Percentiles rank a stretch among this genome's conserved stretches.
Evolutionary conservation across 2,888 invertebrate genomes (phyloP).

Genomic region (Yponomeuta cagnagella): DNA sequence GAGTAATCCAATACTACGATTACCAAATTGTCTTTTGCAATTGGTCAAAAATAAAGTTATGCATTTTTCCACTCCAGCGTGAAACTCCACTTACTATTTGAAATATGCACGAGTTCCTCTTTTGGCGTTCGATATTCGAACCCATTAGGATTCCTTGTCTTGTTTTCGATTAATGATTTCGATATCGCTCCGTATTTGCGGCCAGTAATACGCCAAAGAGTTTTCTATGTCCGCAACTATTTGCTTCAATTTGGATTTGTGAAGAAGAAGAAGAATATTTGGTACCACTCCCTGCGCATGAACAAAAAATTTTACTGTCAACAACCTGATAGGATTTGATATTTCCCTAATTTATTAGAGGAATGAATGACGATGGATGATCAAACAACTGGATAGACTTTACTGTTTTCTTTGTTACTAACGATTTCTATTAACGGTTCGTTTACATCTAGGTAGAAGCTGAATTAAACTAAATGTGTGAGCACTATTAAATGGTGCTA

Average conservation of each 20-base stretch:
- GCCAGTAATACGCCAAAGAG: constrained; percentile 18
- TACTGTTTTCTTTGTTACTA: too few species aligned
- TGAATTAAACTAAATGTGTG: too few species aligned
- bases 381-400: too few species aligned
- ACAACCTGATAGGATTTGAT: too few species aligned
- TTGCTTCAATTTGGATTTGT: background rate
- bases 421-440: too few species aligned
- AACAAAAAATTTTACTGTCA: too few species aligned
- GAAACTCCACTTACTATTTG: background rate
- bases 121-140: constrained; percentile 58
- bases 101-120: constrained; percentile 33
- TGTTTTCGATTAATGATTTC: constrained; percentile 58
- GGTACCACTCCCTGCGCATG: too few species aligned
- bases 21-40: background rate
- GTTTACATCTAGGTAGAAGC: too few species aligned
- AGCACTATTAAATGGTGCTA: too few species aligned
- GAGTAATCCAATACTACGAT: too few species aligned
- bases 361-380: too few species aligned
- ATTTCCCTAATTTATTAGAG: too few species aligned
- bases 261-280: background rate
- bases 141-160: constrained; percentile 33
- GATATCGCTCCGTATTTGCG: constrained; percentile 37
- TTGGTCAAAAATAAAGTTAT: background rate
- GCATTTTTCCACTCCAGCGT: background rate
- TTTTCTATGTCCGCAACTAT: constrained; percentile 9